These are phyloP conservation scores for Gambusia yucatana DNA, from an alignment of 2,797 vertebrate species.

Conservation along the genomic window DNA sequence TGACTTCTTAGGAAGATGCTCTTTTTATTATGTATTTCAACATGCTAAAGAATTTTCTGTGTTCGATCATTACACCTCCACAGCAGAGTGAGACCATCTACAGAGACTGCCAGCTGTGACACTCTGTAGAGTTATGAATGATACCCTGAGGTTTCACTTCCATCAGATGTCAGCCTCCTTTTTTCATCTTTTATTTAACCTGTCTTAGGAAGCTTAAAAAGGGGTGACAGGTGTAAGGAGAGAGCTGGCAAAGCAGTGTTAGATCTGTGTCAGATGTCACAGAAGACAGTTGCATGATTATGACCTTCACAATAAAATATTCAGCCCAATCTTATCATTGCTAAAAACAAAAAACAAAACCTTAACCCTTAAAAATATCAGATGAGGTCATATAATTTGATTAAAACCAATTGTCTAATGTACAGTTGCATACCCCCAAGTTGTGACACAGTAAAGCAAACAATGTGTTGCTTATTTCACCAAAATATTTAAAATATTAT, in stretches of 20 bases:
- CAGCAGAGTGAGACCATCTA: conserved; percentile 31
- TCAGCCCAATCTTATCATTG: not conserved
- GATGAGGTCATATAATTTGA: not conserved
- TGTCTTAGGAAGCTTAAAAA: conserved; percentile 25
- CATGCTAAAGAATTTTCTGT: conserved; percentile 14
- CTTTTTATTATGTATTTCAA: conserved; percentile 13
- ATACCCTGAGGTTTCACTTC: conserved; percentile 37
- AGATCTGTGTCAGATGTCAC: not conserved
- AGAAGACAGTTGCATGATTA: not conserved
- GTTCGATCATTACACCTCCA: conserved; percentile 29
- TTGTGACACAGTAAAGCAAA: not conserved
- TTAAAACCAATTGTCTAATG: not conserved
- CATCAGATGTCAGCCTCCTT: conserved; percentile 36
- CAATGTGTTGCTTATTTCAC: not conserved
- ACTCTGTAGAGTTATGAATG: conserved; percentile 32
- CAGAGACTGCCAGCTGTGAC: conserved; percentile 34
- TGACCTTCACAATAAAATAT: not conserved
- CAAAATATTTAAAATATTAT: not conserved
- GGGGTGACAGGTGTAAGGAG: not conserved
- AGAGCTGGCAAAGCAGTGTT: not conserved
- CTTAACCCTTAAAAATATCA: not conserved
- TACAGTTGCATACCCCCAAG: not conserved
- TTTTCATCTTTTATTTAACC: conserved; percentile 54
- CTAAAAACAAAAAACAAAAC: not conserved
- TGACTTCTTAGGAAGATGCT: not conserved